Evolutionary conservation across 2,888 invertebrate species (phyloP).

Genomic region (Bombyx huttoni): DNA sequence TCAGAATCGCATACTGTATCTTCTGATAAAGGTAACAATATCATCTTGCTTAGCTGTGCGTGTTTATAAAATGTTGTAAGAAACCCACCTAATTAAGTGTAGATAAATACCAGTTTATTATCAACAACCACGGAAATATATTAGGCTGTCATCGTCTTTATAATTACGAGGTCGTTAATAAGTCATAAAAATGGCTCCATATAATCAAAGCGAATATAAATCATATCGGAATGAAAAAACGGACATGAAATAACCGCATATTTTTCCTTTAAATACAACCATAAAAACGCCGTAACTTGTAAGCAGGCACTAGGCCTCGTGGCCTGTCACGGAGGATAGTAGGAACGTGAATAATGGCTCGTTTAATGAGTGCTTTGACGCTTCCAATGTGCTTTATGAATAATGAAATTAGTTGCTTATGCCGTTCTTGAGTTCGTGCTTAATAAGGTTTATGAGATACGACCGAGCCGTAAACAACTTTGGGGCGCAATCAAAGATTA

Average conservation of each 20-base stretch:
- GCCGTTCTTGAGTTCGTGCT: constrained; percentile 59
- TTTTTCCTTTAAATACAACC: constrained; percentile 56
- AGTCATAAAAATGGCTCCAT: constrained; percentile 51
- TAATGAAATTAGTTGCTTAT: constrained; percentile 71
- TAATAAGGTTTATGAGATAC: constrained; percentile 58
- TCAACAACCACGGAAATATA: constrained; percentile 38
- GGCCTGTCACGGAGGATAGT: constrained; percentile 63
- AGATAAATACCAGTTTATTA: constrained; percentile 26
- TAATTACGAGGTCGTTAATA: constrained; percentile 62
- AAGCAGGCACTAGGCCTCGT: constrained; percentile 50
- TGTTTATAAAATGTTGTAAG: too few species aligned
- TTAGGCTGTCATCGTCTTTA: constrained; percentile 46
- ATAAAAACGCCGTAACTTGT: constrained; percentile 63
- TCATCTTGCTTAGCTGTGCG: too few species aligned
- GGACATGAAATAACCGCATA: constrained; percentile 59
- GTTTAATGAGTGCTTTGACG: constrained; percentile 69
- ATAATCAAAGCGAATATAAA: constrained; percentile 66
- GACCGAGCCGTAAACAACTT: constrained; percentile 42
- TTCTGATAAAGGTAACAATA: too few species aligned
- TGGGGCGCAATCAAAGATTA: constrained; percentile 33
- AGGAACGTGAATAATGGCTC: constrained; percentile 57
- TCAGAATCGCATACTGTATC: too few species aligned
- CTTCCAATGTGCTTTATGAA: constrained; percentile 71
- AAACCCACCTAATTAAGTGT: not conserved
- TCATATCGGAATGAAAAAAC: constrained; percentile 56